Conservation (phyloP, 2,888 invertebrate species). For the Epirrhoe tristata region DNA sequence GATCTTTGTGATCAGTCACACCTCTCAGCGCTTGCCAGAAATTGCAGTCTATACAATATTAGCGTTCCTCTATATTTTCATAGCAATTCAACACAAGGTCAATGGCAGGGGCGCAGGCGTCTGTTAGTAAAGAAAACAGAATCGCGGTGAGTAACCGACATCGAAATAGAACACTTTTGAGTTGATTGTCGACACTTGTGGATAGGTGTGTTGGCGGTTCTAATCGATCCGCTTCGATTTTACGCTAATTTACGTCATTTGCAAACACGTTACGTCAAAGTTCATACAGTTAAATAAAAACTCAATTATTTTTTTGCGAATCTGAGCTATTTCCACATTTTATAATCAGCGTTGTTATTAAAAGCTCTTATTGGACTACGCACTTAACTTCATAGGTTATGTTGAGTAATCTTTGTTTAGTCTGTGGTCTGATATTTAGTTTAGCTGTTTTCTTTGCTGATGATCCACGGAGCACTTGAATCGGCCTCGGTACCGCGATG, state of each 20-base stretch:
- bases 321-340: not conserved
- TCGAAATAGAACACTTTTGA: slow-evolving; percentile 78
- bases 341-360: not conserved
- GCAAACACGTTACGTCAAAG: slow-evolving; percentile 32
- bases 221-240: slow-evolving; percentile 48
- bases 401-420: slow-evolving; percentile 48
- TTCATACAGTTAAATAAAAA: not conserved
- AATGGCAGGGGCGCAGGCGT: slow-evolving; percentile 75
- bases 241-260: slow-evolving; percentile 45
- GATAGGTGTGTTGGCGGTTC: slow-evolving; percentile 54
- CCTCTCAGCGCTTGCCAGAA: slow-evolving; percentile 33
- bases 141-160: slow-evolving; percentile 72
- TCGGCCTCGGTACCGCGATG: slow-evolving; percentile 50
- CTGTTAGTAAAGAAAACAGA: slow-evolving; percentile 76
- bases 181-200: slow-evolving; percentile 67
- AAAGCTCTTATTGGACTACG: not conserved
- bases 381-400: slow-evolving; percentile 6
- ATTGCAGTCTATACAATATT: slow-evolving; percentile 55
- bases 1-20: slow-evolving; percentile 40
- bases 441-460: slow-evolving; percentile 54
- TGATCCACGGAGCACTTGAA: slow-evolving; percentile 51
- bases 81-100: slow-evolving; percentile 73
- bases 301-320: too few relatives aligned
- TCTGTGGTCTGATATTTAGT: slow-evolving; percentile 56
- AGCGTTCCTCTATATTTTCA: slow-evolving; percentile 62